Percentiles rank a stretch among this genome's conserved stretches.
phyloP scores from a whole-genome alignment of 2,888 invertebrate species.

The Poecilus cupreus region DNA sequence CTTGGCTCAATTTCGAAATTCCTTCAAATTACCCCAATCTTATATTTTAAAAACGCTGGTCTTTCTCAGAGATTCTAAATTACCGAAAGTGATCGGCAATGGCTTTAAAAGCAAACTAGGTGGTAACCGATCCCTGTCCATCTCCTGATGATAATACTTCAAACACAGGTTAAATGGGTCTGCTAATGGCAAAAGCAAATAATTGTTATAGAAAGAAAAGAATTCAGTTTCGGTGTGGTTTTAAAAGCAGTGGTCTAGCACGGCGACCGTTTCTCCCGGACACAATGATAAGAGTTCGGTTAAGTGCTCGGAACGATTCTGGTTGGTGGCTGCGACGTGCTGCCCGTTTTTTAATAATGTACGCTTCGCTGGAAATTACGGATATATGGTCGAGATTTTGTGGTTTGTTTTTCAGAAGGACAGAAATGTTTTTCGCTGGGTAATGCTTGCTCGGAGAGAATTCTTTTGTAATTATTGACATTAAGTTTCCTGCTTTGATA shows the following conservation, averaged over 20 bases:
- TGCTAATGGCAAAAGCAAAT: constrained; percentile 58
- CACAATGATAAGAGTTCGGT: constrained; percentile 26
- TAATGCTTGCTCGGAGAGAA: not conserved
- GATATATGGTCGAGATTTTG: constrained; percentile 16
- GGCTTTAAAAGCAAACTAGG: constrained; percentile 6
- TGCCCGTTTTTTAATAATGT: constrained; percentile 36
- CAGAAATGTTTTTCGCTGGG: constrained; percentile 22
- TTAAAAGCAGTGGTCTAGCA: not conserved
- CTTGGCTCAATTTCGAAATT: too few species aligned
- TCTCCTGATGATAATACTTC: constrained; percentile 49
- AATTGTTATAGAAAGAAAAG: constrained; percentile 37
- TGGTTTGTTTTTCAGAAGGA: constrained; percentile 19
- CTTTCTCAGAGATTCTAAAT: not conserved
- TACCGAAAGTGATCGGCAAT: not conserved
- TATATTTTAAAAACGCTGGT: not conserved
- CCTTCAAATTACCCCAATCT: not conserved
- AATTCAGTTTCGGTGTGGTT: not conserved
- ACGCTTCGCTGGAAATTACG: constrained; percentile 25
- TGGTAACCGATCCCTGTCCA: constrained; percentile 34
- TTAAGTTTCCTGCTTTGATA: too few species aligned
- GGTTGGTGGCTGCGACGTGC: not conserved
- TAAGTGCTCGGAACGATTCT: constrained; percentile 20
- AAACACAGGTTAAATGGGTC: constrained; percentile 55
- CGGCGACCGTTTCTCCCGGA: not conserved
- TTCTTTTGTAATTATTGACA: too few species aligned